Percentiles rank a stretch among this genome's conserved stretches.
Evolutionary conservation across 2,797 vertebrate species (phyloP).

Genomic region (Poecilia wingei): DNA sequence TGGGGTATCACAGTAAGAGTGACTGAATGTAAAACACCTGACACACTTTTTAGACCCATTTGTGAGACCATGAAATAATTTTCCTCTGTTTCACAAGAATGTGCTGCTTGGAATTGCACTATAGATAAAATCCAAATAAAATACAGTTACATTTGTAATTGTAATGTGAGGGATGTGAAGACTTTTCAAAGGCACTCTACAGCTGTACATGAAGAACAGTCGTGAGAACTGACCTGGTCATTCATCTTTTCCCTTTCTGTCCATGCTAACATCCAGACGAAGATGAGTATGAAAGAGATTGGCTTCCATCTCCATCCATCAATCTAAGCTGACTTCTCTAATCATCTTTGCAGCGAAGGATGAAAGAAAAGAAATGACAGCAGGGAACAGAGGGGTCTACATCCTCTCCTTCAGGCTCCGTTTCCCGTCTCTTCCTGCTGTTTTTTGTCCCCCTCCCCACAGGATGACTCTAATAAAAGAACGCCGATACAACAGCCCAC

Average conservation of each 20-base stretch:
- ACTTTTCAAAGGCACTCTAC: not conserved
- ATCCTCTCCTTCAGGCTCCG: constrained; percentile 29
- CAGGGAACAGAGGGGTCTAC: constrained; percentile 21
- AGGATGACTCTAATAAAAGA: constrained; percentile 73
- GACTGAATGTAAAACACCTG: not conserved
- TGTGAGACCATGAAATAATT: not conserved
- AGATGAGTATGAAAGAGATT: constrained; percentile 71
- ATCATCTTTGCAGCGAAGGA: constrained; percentile 69
- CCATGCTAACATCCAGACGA: constrained; percentile 60
- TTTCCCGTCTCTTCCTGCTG: constrained; percentile 41
- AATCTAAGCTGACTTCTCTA: constrained; percentile 62
- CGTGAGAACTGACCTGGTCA: constrained; percentile 66
- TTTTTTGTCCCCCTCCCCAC: constrained; percentile 41
- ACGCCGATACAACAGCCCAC: constrained; percentile 75
- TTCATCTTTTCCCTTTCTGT: constrained; percentile 60
- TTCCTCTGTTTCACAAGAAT: not conserved
- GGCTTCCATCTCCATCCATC: constrained; percentile 68
- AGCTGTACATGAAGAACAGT: constrained; percentile 80
- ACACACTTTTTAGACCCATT: not conserved
- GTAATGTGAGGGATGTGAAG: not conserved
- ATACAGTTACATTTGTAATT: not conserved
- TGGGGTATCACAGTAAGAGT: not conserved
- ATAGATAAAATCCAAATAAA: not conserved
- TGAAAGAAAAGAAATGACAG: constrained; percentile 45
- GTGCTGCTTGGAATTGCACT: not conserved